phyloP scores from a whole-genome alignment of 2,113 vertebrate genomes.

The Pomatostomus ruficeps region DNA sequence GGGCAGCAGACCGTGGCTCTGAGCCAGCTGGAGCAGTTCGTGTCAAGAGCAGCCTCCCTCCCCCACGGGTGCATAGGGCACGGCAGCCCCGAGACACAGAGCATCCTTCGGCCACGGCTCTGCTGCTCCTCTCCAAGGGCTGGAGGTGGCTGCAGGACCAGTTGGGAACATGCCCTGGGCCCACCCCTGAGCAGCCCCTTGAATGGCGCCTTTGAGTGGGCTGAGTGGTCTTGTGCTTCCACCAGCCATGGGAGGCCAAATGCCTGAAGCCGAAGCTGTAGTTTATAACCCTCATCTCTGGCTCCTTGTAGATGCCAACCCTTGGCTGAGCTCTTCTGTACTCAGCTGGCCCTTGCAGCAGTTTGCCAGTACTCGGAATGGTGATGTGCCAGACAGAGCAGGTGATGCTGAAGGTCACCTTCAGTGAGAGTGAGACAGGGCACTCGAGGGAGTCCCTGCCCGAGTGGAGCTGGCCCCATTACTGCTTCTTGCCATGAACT shows the following conservation, averaged over 20 bases:
- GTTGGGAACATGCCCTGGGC: not conserved
- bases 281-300: not conserved
- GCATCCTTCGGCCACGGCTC: not conserved
- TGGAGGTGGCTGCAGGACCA: not conserved
- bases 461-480: rapidly evolving
- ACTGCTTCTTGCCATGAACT: not conserved
- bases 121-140: not conserved
- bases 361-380: not conserved
- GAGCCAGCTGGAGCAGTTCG: rapidly evolving
- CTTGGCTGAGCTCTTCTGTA: not conserved
- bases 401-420: not conserved
- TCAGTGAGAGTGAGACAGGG: not conserved
- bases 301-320: not conserved
- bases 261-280: not conserved
- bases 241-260: not conserved
- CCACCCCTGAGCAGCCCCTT: not conserved
- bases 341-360: not conserved
- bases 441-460: not conserved
- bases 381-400: not conserved
- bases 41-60: not conserved
- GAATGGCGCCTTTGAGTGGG: rapidly evolving
- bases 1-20: not conserved
- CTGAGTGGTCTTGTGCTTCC: not conserved
- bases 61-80: not conserved
- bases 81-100: rapidly evolving